Base-by-base conservation (phyloP, 2,113 vertebrate species). In the Porphyrio hochstetteri region DNA sequence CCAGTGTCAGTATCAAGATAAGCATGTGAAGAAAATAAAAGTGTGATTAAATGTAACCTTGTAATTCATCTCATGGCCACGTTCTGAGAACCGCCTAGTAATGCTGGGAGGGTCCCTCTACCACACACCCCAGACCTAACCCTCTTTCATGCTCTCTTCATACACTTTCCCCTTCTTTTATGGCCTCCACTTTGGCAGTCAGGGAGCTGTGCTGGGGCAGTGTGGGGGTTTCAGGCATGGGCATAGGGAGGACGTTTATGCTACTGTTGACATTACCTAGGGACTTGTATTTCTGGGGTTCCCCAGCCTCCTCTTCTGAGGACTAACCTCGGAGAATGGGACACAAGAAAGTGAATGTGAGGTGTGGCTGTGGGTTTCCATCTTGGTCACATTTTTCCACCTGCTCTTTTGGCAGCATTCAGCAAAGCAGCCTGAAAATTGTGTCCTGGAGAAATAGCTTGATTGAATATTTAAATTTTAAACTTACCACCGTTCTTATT, bases 101-200 rank as follows among this genome's bases (percentile, higher is more conserved):
- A 38, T 38, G 17, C 52, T 87, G 59, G 29, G 35, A 17, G 24
- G 29, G 36, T 69, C 55, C 7, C 15, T 2, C 25, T 33, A 7
- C 5, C 11, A 10, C 11, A 44, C 27, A 11, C 50, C 18, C 9
- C 6, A 38, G 9, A 53, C 4, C n/a, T 53, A 59, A 53, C 7
- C 5, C 9, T 63, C 29, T 90, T 13, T 67, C 21, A 18, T 24
- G 10, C 5, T 67, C 31, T 31, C 7, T 46, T 89, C 65, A 35
- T 38, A 21, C 0, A 11, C 0, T 0, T 81, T 7, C 18, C 10
- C 15, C 10, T 53, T 48, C 16, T 33, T 48, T 60, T 52, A 12
- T 53, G 4, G 11, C 20, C 42, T 5, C 29, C 31, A 7, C 2
- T 53, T 44, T 86, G 56, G 21, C 29, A 38, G 13, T 63, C 33